Base-by-base conservation (phyloP, 2,888 invertebrate genomes). In the Thereva nobilitata region DNA sequence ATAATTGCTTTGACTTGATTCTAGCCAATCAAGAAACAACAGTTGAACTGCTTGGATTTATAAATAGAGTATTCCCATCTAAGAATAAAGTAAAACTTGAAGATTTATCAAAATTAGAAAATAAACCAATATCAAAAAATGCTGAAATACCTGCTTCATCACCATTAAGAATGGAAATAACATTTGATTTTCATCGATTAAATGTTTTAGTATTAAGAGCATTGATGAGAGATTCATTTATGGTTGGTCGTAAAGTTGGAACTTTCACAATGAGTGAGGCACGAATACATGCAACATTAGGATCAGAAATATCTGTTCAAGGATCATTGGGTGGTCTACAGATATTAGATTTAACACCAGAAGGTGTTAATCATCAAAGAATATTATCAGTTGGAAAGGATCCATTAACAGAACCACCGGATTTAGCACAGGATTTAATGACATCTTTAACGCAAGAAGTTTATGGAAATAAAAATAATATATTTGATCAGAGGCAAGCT, bases 21-120 rank as follows among this genome's bases (percentile, higher is more conserved):
- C 9, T 77, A 92, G 94, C 95, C 0, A 97, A 97, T 81, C 96
- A 96, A 79, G 95, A 95, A 80, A 97, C 97, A 0, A 91, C 97
- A 71, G 92, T 96, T 7, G 97, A 97, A 79, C 81, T 97, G 67
- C 86, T 95, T 72, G 92, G 93, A n/a, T 96, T 97, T 77, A 85
- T 88, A 4, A 89, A 90, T 74, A 86, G 93, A 57, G 87, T 93
- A 3, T 84, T 87, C 69, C 86, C 85, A 35, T 9, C 53, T 37
- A 44, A 12, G 37, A 54, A 53, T 8, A 9, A 44, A 44, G 37
- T 53, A 37, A 53, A 53, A 37, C n/a, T 45, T 5, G 44, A 45
- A 8, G 7, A 73, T 6, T 68, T 70, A 12, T n/a, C 12, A 12
- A 44, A 41, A n/a, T 34, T 38, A 10, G 55, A 56, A 37, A 34